phyloP scores from a whole-genome alignment of 2,888 invertebrate genomes.

The Hermaeophaga mercurialis region DNA sequence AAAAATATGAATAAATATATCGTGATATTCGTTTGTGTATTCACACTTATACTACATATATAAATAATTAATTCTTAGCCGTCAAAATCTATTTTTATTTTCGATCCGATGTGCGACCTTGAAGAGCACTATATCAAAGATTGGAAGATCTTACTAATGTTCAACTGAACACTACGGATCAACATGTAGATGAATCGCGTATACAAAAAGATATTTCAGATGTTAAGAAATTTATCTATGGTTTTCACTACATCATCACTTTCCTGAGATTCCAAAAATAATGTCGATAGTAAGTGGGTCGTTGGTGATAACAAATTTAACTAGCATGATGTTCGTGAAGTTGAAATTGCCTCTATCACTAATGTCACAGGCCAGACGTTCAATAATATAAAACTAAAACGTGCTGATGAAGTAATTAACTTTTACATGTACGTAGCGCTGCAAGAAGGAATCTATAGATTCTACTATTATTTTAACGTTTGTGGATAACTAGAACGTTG shows the following conservation, averaged over 20 bases:
- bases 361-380: constrained; percentile 14
- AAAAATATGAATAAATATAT: no score
- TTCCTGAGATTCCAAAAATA: constrained; percentile 17
- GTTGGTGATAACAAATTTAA: constrained; percentile 22
- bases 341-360: constrained; percentile 16
- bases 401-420: background rate
- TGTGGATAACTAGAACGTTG: background rate
- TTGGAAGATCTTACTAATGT: constrained; percentile 47
- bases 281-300: constrained; percentile 18
- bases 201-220: constrained; percentile 44
- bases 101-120: no score
- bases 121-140: no score
- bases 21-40: no score
- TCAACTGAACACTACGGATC: constrained; percentile 21
- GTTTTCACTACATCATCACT: constrained; percentile 18
- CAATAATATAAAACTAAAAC: constrained; percentile 6
- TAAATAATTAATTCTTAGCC: no score
- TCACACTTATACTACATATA: no score
- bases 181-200: constrained; percentile 47
- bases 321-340: constrained; percentile 16
- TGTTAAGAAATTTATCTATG: constrained; percentile 41
- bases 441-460: background rate
- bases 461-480: background rate
- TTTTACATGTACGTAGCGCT: constrained; percentile 2
- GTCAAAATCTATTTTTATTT: no score